Conservation (phyloP, 2,113 vertebrate genomes). For the Erinaceus europaeus region DNA sequence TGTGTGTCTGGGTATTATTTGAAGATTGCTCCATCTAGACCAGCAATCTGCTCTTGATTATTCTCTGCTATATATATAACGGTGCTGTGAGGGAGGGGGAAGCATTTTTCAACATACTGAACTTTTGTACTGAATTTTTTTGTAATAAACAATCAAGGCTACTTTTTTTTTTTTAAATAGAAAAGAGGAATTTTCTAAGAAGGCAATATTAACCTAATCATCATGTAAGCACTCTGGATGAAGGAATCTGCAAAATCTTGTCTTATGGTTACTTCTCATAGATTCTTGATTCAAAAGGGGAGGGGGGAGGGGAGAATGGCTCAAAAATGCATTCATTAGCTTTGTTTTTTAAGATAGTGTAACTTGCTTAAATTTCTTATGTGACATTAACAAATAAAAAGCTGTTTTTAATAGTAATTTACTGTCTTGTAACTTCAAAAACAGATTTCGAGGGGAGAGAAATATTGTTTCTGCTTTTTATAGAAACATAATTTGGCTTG, state of each 20-base stretch:
- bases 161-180: slow-evolving; percentile 65
- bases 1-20: slow-evolving; percentile 68
- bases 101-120: slow-evolving; percentile 70
- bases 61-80: slow-evolving; percentile 72
- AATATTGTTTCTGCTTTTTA: neutral
- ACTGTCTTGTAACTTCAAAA: slow-evolving; percentile 46
- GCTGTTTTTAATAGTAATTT: slow-evolving; percentile 69
- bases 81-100: slow-evolving; percentile 78
- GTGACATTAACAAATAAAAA: slow-evolving; percentile 77
- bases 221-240: slow-evolving; percentile 62
- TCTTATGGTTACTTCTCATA: slow-evolving; percentile 68
- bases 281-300: slow-evolving; percentile 42
- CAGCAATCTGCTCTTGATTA: slow-evolving; percentile 71
- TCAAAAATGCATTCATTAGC: slow-evolving; percentile 61
- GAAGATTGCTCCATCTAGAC: slow-evolving; percentile 62
- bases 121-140: slow-evolving; percentile 79
- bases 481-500: neutral
- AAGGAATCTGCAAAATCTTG: slow-evolving; percentile 65
- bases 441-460: neutral
- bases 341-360: slow-evolving; percentile 80
- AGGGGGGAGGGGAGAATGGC: neutral
- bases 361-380: slow-evolving; percentile 78
- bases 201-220: slow-evolving; percentile 56
- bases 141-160: slow-evolving; percentile 71
- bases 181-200: slow-evolving; percentile 71